Conservation (phyloP, 2,888 invertebrate genomes). For the Cheilosia grossa region DNA sequence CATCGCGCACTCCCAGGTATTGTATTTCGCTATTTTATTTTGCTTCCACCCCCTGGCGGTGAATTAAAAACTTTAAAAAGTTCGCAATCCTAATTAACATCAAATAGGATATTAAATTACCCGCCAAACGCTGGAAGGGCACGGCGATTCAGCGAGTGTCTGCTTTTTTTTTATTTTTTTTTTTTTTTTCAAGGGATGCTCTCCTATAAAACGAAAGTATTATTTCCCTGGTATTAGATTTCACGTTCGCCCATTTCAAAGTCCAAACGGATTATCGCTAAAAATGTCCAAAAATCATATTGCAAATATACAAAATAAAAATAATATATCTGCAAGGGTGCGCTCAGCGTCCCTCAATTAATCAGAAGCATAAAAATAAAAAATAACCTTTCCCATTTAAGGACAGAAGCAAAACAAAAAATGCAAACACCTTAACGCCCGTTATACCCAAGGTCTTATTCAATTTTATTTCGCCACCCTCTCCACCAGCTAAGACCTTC, state of each 20-base stretch:
- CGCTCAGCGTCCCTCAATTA: conserved; percentile 18
- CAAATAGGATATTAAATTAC: conserved; percentile 65
- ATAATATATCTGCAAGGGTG: conserved; percentile 40
- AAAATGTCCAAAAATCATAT: conserved; percentile 69
- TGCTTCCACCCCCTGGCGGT: conserved; percentile 23
- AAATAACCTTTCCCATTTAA: conserved; percentile 35
- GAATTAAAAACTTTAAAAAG: conserved; percentile 61
- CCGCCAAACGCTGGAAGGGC: conserved; percentile 39
- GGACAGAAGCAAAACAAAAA: conserved; percentile 35
- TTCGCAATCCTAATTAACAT: conserved; percentile 73
- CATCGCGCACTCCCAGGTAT: conserved; percentile 18
- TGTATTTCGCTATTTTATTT: conserved; percentile 36
- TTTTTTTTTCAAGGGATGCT: conserved; percentile 2
- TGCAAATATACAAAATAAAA: conserved; percentile 68
- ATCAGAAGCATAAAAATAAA: conserved; percentile 40
- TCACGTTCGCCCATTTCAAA: conserved; percentile 54
- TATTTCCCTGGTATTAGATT: conserved; percentile 49
- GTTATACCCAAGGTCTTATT: conserved; percentile 51
- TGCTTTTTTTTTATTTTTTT: background rate
- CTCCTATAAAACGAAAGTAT: conserved; percentile 31
- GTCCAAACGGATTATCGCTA: conserved; percentile 51
- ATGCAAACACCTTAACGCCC: conserved; percentile 70
- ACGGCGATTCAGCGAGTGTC: conserved; percentile 51
- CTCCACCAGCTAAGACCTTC: conserved; percentile 34
- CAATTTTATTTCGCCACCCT: conserved; percentile 60